A percentile compares a stretch with the other conserved stretches of the same genome.
These are phyloP conservation scores for Drosophila flavopinicola DNA, from an alignment of 2,888 invertebrate species.

Conservation along the genomic window DNA sequence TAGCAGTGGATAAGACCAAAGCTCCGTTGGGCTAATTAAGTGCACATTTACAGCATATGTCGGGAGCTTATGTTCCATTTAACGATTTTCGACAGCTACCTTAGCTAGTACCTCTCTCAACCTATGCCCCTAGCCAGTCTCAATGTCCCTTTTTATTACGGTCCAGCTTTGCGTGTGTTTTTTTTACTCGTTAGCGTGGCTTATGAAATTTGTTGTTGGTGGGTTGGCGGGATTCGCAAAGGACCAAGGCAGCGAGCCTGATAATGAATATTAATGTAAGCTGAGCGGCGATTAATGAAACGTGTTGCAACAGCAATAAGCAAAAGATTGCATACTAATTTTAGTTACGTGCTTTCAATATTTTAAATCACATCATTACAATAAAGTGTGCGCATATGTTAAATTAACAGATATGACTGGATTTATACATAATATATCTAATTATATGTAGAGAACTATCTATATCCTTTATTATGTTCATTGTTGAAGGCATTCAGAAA, in stretches of 20 bases:
- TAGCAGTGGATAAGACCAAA: conserved; percentile 32
- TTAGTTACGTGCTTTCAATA: conserved; percentile 4
- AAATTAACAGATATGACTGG: neutral
- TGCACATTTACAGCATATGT: conserved; percentile 50
- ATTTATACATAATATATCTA: neutral
- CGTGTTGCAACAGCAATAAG: conserved; percentile 17
- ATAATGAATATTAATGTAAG: conserved; percentile 48
- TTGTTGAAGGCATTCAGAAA: neutral
- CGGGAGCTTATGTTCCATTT: conserved; percentile 47
- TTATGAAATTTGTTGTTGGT: conserved; percentile 29
- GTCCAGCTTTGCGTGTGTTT: conserved; percentile 13
- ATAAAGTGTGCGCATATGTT: too few relatives aligned
- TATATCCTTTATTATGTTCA: neutral
- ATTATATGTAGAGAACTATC: too few relatives aligned
- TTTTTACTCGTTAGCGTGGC: conserved; percentile 9
- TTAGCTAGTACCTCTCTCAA: conserved; percentile 12
- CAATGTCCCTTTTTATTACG: conserved; percentile 35
- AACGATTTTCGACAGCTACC: conserved; percentile 39
- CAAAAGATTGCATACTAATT: conserved; percentile 28
- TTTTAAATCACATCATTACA: neutral
- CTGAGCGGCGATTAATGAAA: conserved; percentile 33
- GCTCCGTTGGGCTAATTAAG: conserved; percentile 60
- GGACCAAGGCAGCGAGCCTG: neutral
- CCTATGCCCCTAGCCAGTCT: conserved; percentile 20
- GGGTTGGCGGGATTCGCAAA: neutral